Conservation (phyloP, 1,140 invertebrate species). For the Asobara japonica region DNA sequence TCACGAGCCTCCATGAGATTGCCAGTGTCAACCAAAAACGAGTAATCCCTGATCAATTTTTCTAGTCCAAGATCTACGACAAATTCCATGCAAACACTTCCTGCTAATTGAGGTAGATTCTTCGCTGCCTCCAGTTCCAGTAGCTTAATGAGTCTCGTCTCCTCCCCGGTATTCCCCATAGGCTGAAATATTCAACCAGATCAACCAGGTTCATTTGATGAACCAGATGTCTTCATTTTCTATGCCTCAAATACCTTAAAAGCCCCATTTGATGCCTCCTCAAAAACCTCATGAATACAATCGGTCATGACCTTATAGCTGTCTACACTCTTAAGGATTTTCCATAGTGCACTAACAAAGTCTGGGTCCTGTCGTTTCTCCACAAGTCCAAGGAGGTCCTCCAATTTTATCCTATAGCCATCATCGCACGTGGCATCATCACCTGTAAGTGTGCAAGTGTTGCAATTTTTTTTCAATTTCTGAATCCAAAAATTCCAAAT, state of each 20-base stretch:
- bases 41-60: conserved; percentile 57
- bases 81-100: conserved; percentile 53
- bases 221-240: too few species aligned
- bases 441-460: too few species aligned
- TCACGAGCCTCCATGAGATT: conserved; percentile 46
- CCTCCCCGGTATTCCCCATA: conserved; percentile 46
- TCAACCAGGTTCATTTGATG: too few species aligned
- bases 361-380: conserved; percentile 48
- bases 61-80: conserved; percentile 56
- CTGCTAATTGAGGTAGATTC: conserved; percentile 40
- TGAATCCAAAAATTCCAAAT: too few species aligned
- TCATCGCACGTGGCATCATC: conserved; percentile 35
- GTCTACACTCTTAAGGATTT: conserved; percentile 43
- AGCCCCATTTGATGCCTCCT: too few species aligned
- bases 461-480: too few species aligned
- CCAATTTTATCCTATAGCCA: conserved; percentile 42
- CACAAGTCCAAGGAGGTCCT: conserved; percentile 41
- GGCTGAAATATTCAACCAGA: conserved; percentile 36
- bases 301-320: conserved; percentile 47
- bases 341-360: conserved; percentile 58
- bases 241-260: too few species aligned
- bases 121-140: conserved; percentile 41
- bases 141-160: conserved; percentile 48
- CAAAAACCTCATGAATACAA: conserved; percentile 46
- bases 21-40: conserved; percentile 47